These are phyloP conservation scores for Telmatochromis sp. DNA, from an alignment of 2,113 vertebrate species.

Conservation along the genomic window DNA sequence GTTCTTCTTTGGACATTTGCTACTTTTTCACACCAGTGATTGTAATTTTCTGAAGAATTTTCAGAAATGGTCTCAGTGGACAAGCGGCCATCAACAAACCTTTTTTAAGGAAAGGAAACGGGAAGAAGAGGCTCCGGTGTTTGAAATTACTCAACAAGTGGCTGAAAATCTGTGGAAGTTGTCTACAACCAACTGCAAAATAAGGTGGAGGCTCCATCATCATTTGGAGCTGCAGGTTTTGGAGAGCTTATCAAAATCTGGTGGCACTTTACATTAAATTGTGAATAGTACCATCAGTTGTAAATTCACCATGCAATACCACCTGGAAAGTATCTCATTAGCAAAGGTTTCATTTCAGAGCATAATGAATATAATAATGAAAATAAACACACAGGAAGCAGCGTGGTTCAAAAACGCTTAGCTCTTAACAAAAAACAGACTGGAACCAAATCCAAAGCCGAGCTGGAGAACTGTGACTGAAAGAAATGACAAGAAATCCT, in stretches of 20 bases:
- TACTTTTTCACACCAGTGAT: background rate
- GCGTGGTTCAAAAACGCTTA: background rate
- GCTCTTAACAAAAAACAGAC: background rate
- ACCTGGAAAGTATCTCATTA: background rate
- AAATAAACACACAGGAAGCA: background rate
- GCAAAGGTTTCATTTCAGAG: background rate
- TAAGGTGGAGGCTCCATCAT: background rate
- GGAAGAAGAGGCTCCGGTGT: background rate
- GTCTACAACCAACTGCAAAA: background rate
- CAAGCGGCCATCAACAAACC: fast-evolving
- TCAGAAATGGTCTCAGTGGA: background rate
- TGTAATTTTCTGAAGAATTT: background rate
- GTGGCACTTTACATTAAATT: background rate
- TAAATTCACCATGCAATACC: background rate
- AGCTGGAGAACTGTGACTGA: background rate
- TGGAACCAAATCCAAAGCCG: background rate
- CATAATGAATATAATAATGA: background rate
- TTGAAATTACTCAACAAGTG: background rate
- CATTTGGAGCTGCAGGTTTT: background rate
- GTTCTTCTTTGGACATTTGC: background rate
- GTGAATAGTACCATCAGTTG: background rate
- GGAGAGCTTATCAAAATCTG: background rate
- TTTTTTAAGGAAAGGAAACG: background rate
- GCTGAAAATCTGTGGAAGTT: background rate
- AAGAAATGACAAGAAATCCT: background rate